Percentiles rank a stretch among this genome's conserved stretches.
Evolutionary conservation across 2,797 vertebrate genomes (phyloP).

Genomic region (Tachyglossus aculeatus): DNA sequence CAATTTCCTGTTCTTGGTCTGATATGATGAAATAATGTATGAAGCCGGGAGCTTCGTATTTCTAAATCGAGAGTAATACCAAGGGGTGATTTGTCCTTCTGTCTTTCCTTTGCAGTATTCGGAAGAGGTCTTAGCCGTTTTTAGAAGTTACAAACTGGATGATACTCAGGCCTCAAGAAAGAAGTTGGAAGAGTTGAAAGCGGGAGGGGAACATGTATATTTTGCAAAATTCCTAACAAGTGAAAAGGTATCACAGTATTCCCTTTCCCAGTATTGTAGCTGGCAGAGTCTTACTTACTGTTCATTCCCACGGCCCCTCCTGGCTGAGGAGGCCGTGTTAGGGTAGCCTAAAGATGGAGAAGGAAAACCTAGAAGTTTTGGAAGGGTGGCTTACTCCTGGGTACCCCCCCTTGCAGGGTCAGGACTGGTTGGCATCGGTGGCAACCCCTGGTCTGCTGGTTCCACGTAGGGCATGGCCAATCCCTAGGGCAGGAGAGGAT

Average conservation of each 20-base stretch:
- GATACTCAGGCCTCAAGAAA: conserved; percentile 96
- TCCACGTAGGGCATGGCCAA: too few species aligned
- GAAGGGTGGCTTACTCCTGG: too few species aligned
- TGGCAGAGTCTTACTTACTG: too few species aligned
- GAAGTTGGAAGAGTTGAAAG: conserved; percentile 92
- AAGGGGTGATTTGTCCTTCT: conserved; percentile 7
- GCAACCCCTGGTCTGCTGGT: too few species aligned
- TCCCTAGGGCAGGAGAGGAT: too few species aligned
- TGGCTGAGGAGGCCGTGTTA: too few species aligned
- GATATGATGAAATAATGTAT: conserved; percentile 2
- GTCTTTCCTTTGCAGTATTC: conserved; percentile 83
- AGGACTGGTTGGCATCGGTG: too few species aligned
- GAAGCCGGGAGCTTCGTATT: background rate
- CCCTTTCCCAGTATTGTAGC: too few species aligned
- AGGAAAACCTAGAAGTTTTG: too few species aligned
- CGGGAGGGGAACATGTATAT: conserved; percentile 92
- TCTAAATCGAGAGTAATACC: conserved; percentile 24
- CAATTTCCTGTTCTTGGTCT: conserved; percentile 25
- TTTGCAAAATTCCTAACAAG: conserved; percentile 98
- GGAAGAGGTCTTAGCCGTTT: conserved; percentile 94
- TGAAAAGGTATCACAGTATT: conserved; percentile 85
- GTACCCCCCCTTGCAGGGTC: too few species aligned
- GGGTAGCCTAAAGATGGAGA: too few species aligned
- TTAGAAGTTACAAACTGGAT: conserved; percentile 97
- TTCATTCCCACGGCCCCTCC: too few species aligned